phyloP scores from a whole-genome alignment of 1,140 invertebrate genomes.

The Drosophila varians region DNA sequence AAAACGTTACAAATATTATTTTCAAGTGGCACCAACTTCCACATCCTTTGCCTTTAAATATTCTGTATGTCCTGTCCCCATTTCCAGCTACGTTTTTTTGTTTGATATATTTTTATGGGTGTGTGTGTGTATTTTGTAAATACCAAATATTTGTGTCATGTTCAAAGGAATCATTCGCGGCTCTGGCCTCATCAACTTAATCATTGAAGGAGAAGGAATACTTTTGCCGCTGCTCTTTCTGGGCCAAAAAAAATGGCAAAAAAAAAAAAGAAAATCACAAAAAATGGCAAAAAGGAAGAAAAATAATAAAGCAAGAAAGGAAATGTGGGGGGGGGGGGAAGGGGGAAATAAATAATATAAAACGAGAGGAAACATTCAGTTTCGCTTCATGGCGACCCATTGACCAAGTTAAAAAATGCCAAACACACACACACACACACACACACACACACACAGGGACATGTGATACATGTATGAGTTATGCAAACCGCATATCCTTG shows the following conservation, averaged over 20 bases:
- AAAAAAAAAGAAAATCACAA: background rate
- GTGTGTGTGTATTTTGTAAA: too few species aligned
- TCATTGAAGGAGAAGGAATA: slow-evolving; percentile 41
- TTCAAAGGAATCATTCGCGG: slow-evolving; percentile 30
- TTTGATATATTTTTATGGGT: background rate
- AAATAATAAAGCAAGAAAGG: background rate
- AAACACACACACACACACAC: slow-evolving; percentile 23
- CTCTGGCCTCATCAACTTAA: slow-evolving; percentile 37
- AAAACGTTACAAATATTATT: too few species aligned
- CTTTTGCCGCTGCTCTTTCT: slow-evolving; percentile 7
- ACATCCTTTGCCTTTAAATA: too few species aligned
- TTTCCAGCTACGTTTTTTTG: background rate
- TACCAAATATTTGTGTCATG: slow-evolving; percentile 30
- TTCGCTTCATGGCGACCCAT: slow-evolving; percentile 65
- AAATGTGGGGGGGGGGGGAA: background rate
- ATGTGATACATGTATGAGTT: slow-evolving; percentile 26
- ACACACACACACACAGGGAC: background rate
- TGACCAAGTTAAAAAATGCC: slow-evolving; percentile 71
- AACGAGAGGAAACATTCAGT: slow-evolving; percentile 42
- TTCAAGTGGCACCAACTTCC: too few species aligned
- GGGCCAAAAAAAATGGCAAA: slow-evolving; percentile 5
- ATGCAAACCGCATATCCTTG: slow-evolving; percentile 47
- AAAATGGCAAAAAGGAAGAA: slow-evolving; percentile 16
- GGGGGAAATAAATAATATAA: slow-evolving; percentile 38
- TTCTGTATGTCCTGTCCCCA: background rate